phyloP scores from a whole-genome alignment of 2,797 vertebrate species.

The Odontamblyopus rebecca region DNA sequence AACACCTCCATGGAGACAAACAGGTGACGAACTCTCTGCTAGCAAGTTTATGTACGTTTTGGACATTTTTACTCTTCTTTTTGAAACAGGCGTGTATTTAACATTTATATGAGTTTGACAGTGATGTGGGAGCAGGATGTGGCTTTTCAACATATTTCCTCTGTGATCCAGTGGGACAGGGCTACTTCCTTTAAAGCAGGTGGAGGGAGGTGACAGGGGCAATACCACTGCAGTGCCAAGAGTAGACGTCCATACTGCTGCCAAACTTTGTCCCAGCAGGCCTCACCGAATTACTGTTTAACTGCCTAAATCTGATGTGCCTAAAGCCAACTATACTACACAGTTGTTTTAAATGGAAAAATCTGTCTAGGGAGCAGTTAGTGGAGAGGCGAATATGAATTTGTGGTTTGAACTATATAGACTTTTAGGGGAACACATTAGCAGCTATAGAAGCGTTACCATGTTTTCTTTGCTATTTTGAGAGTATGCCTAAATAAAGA shows the following conservation, averaged over 20 bases:
- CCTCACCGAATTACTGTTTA: constrained; percentile 33
- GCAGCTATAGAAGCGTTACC: constrained; percentile 43
- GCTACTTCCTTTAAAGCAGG: constrained; percentile 70
- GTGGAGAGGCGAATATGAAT: constrained; percentile 39
- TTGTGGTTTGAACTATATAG: constrained; percentile 55
- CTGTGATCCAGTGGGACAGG: constrained; percentile 54
- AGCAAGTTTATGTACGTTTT: not conserved
- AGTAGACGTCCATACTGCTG: constrained; percentile 22
- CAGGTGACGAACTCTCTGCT: not conserved
- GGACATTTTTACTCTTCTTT: constrained; percentile 11
- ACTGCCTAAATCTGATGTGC: constrained; percentile 40
- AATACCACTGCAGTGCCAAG: constrained; percentile 30
- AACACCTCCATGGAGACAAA: not conserved
- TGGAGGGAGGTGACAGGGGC: constrained; percentile 56
- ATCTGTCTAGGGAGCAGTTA: constrained; percentile 44
- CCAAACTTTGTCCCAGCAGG: constrained; percentile 54
- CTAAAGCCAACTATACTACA: constrained; percentile 18
- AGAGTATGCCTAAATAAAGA: not conserved
- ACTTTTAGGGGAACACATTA: constrained; percentile 56
- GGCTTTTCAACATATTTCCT: constrained; percentile 68
- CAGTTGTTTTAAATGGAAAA: constrained; percentile 38
- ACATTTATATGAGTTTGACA: constrained; percentile 59
- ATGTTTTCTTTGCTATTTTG: constrained; percentile 13
- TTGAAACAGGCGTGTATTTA: constrained; percentile 49
- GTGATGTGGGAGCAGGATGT: constrained; percentile 58